Evolutionary conservation across 23 tunicate species (phyloP).

Genomic region (Halocynthia roretzi): DNA sequence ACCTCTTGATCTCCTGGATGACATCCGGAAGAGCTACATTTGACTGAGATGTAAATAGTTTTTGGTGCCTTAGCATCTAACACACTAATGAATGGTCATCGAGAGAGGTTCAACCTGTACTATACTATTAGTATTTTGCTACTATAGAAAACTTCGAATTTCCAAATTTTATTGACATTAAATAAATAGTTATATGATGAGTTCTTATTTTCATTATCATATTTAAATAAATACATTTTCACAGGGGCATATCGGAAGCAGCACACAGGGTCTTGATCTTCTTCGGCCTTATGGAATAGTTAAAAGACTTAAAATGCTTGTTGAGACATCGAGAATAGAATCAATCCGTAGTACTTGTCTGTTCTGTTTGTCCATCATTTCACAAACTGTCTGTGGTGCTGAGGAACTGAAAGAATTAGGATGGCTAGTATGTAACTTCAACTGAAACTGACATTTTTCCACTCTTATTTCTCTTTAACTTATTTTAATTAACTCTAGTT

Average conservation of each 20-base stretch:
- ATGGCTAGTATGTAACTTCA: constrained; percentile 33
- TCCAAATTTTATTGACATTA: no score
- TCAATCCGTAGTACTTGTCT: constrained; percentile 73
- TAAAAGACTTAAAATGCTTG: constrained; percentile 33
- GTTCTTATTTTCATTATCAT: no score
- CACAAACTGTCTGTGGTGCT: constrained; percentile 79
- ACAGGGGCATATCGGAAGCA: constrained; percentile 76
- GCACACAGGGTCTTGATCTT: constrained; percentile 48
- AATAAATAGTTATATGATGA: no score
- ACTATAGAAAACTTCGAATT: no score
- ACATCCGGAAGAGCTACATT: no score
- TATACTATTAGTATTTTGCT: no score
- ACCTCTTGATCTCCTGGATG: no score
- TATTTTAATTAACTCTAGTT: neutral
- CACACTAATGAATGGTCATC: no score
- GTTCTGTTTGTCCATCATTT: constrained; percentile 45
- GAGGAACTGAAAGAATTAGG: constrained; percentile 47
- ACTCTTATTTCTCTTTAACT: neutral
- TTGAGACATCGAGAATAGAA: constrained; percentile 18
- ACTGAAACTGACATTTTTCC: neutral
- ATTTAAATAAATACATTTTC: no score
- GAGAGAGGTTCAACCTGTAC: no score
- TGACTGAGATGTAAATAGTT: no score
- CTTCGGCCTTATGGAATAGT: constrained; percentile 21
- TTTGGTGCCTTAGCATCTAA: no score